Base-by-base conservation (phyloP, 1,140 invertebrate genomes). In the Daktulosphaira vitifoliae region DNA sequence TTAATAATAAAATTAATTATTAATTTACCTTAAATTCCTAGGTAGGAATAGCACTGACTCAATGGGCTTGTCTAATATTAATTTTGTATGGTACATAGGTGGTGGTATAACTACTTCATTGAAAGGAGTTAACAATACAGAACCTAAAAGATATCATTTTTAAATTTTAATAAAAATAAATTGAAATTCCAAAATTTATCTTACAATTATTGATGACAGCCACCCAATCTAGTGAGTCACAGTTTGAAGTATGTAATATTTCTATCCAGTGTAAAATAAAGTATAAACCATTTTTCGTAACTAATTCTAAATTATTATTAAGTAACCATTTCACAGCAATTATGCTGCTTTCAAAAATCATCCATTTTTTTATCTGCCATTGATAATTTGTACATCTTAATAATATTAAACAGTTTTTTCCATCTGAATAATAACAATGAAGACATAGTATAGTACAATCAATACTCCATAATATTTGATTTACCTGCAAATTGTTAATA, bases 41-140 rank as follows among this genome's bases (percentile, higher is more conserved):
- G 56, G 56, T 11, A 62, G 20, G 22, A 46, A 62, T 9, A 62
- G 15, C 8, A 62, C 26, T 46, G 38, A 39, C 6, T 62, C 56
- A 2, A 62, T 42, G 46, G 56, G 56, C 29, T 23, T 46, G 2
- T 62, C 56, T 48, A 62, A 1, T 2, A 13, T 62, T 46, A 62
- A 68, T 22, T 48, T 62, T 1, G 46, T 5, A 48, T 62, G 38
- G 46, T 73, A 80, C 78, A 83, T 77, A 29, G 83, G 83, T 11
- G 83, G 83, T 18, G 83, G 83, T n/a, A 84, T 75, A 13, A 81
- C 71, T 65, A 76, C 72, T 56, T 74, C 66, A 33, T 75, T 72
- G 67, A 84, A 80, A 18, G 81, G 78, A 3, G 83, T 82, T 39
- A 84, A 64, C 33, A 78, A 68, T 15, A 82, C 49, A 67, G 75